These are phyloP conservation scores for Amyelois transitella DNA, from an alignment of 1,140 invertebrate genomes.

Conservation along the genomic window DNA sequence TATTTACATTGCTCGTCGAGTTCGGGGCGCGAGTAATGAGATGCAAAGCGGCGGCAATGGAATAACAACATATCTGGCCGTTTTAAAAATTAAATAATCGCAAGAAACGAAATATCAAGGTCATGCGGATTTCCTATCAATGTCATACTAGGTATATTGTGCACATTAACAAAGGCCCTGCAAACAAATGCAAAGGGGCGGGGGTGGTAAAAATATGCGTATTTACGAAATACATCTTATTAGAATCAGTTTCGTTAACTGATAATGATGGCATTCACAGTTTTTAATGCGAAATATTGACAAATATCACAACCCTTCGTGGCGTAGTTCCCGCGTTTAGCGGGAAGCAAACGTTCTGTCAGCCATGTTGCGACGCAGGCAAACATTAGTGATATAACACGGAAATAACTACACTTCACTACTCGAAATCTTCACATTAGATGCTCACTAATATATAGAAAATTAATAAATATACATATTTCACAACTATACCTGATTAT, in stretches of 20 bases:
- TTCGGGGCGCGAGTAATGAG: slow-evolving; percentile 48
- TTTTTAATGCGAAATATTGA: slow-evolving; percentile 62
- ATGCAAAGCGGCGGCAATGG: slow-evolving; percentile 55
- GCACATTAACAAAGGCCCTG: slow-evolving; percentile 74
- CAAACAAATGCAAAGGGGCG: slow-evolving; percentile 72
- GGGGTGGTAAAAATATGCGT: slow-evolving; percentile 69
- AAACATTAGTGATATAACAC: slow-evolving; percentile 75
- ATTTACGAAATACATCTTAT: slow-evolving; percentile 63
- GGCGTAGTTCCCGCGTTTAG: slow-evolving; percentile 75
- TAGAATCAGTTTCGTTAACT: slow-evolving; percentile 70
- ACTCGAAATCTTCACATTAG: slow-evolving; percentile 45
- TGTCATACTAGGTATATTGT: slow-evolving; percentile 73
- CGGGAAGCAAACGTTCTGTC: slow-evolving; percentile 74
- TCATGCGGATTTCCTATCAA: slow-evolving; percentile 74
- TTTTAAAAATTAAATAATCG: slow-evolving; percentile 62
- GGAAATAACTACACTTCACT: slow-evolving; percentile 70
- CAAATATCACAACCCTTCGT: slow-evolving; percentile 66
- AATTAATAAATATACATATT: slow-evolving; percentile 59
- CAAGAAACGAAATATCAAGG: slow-evolving; percentile 72
- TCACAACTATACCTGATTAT: slow-evolving; percentile 74
- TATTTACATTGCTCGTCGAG: slow-evolving; percentile 67
- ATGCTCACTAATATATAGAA: slow-evolving; percentile 60
- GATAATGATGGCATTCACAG: slow-evolving; percentile 63
- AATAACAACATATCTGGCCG: slow-evolving; percentile 55
- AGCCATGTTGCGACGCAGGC: slow-evolving; percentile 75